Evolutionary conservation across 2,797 vertebrate species (phyloP), one percentile per base, ranked within the genome.

Genomic region (Artibeus jamaicensis): DNA sequence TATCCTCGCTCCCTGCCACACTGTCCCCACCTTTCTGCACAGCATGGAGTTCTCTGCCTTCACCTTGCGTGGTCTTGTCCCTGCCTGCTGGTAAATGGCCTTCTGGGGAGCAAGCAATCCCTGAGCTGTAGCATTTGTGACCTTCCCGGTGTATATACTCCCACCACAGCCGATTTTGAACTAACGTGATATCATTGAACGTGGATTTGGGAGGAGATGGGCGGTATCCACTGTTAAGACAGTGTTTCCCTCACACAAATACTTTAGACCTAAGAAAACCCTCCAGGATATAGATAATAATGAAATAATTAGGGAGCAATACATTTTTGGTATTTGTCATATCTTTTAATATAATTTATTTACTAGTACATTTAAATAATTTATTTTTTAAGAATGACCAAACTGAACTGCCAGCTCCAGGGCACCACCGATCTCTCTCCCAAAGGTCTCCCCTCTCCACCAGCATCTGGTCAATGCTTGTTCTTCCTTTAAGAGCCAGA

Each of bases 371-470:
- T 11, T 74, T 81, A 79, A 6, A 42, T 32, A 77, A 50, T 70
- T 74, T 85, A 92, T 77, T 88, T 95, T 79, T 94, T 77, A 95
- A 42, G 70, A 71, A 81, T 42, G 46, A 57, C 32, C 65, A 29
- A 18, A 6, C 55, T 74, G 67, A 91, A 67, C 32, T 44, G 22
- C 15, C 37, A 83, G 70, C 24, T 55, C 32, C 50, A 7, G n/a
- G 21, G 37, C 8, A 19, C 55, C n/a, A 22, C 37, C 78, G 79
- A n/a, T 59, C 57, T 46, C 70, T 57, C 82, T 37, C 62, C 29
- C 5, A 5, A 59, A 71, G 77, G 48, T 19, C 29, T n/a, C 19
- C 24, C 7, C 1, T 67, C 34, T 39, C 59, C 73, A 76, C 22
- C 4, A 3, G 26, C 18, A 46, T 42, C 48, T 46, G 5, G 71